Conservation (phyloP, 2,113 vertebrate genomes). For the Rhea americana region DNA sequence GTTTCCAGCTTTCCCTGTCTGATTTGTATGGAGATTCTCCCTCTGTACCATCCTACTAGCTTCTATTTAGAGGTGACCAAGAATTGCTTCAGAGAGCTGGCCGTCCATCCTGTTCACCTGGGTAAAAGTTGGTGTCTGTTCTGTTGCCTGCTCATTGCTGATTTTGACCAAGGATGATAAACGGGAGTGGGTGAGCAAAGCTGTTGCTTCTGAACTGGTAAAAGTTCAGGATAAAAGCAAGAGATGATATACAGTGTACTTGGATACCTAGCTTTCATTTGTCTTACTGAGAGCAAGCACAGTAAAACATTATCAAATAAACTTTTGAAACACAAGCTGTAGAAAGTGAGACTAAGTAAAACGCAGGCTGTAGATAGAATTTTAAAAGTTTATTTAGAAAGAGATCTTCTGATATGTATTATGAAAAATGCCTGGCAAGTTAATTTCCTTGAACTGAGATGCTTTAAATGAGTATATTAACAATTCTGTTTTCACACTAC, state of each 20-base stretch:
- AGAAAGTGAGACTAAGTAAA: conserved; percentile 57
- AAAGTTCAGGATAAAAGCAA: not conserved
- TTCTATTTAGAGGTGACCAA: not conserved
- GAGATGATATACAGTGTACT: not conserved
- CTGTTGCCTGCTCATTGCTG: not conserved
- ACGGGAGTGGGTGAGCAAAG: not conserved
- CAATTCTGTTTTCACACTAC: conserved; percentile 65
- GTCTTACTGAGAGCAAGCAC: conserved; percentile 5
- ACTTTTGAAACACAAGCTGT: conserved; percentile 54
- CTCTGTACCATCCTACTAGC: not conserved
- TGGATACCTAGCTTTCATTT: not conserved
- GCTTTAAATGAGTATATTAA: conserved; percentile 57
- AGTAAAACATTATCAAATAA: conserved; percentile 23
- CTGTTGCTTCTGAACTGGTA: not conserved
- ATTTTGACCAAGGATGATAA: not conserved
- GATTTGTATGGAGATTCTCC: not conserved
- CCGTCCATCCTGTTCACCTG: not conserved
- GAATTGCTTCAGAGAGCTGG: not conserved
- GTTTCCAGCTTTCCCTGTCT: not conserved
- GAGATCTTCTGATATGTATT: conserved; percentile 41
- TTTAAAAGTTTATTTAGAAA: conserved; percentile 57
- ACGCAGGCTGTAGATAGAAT: conserved; percentile 24
- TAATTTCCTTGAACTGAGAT: conserved; percentile 67
- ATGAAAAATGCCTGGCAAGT: conserved; percentile 64
- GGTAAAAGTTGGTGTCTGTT: not conserved